A percentile compares a stretch with the other conserved stretches of the same genome.
Conservation (phyloP, 1,140 invertebrate species). For the Grapholita molesta region DNA sequence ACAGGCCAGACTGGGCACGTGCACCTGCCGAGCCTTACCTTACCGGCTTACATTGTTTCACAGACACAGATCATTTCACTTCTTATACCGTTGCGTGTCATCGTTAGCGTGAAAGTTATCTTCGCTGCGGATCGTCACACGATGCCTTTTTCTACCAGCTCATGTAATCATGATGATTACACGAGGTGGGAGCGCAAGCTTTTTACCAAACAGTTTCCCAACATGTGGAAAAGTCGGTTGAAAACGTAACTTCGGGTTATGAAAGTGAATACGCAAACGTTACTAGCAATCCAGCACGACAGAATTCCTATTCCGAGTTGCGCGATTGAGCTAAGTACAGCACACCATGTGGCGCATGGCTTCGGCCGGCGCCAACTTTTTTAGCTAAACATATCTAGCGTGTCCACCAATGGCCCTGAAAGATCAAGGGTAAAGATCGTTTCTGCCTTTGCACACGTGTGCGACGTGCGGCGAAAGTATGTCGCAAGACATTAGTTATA, state of each 20-base stretch:
- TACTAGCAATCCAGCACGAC: constrained; percentile 41
- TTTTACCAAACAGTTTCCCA: constrained; percentile 63
- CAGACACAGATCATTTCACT: constrained; percentile 15
- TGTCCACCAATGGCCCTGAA: constrained; percentile 41
- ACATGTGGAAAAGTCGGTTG: constrained; percentile 62
- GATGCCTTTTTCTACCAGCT: constrained; percentile 39
- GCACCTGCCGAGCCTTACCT: constrained; percentile 59
- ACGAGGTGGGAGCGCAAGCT: constrained; percentile 61
- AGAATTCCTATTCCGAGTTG: constrained; percentile 44
- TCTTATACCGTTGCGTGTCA: constrained; percentile 37
- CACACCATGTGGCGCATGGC: constrained; percentile 19
- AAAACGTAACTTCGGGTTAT: constrained; percentile 72
- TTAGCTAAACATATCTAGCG: constrained; percentile 25
- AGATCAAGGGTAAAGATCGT: constrained; percentile 42
- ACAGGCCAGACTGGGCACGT: constrained; percentile 42
- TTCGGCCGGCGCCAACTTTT: constrained; percentile 26
- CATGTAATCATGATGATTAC: constrained; percentile 51
- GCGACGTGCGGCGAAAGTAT: constrained; percentile 49
- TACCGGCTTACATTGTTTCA: constrained; percentile 17
- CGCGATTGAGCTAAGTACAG: constrained; percentile 28
- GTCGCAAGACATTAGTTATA: constrained; percentile 61
- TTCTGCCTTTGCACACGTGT: constrained; percentile 34
- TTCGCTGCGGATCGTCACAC: constrained; percentile 47
- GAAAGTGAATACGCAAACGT: constrained; percentile 69
- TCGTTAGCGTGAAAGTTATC: constrained; percentile 52